A percentile compares a stretch with the other conserved stretches of the same genome.
Conservation (phyloP, 2,797 vertebrate species). For the Galagoides demidoff region DNA sequence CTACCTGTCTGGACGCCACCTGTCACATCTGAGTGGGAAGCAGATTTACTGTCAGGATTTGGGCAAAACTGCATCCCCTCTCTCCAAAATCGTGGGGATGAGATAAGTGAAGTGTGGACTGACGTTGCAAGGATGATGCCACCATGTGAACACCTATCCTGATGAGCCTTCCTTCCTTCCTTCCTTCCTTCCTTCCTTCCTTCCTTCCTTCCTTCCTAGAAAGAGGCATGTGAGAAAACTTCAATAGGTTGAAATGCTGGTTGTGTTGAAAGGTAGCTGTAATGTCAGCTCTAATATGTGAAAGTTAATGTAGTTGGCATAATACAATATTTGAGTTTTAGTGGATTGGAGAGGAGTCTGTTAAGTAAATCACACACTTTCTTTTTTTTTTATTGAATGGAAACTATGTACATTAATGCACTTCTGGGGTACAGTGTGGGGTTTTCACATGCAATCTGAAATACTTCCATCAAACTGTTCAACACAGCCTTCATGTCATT, state of each 20-base stretch:
- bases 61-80: not conserved
- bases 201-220: not conserved
- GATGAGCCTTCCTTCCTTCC: not conserved
- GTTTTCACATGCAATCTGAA: too few relatives aligned
- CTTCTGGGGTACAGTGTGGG: too few relatives aligned
- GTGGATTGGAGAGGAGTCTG: not conserved
- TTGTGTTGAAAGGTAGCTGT: not conserved
- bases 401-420: too few relatives aligned
- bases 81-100: not conserved
- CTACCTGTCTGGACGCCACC: constrained; percentile 76
- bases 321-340: not conserved
- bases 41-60: constrained; percentile 4
- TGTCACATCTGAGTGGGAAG: constrained; percentile 59
- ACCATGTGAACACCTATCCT: not conserved
- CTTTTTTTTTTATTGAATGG: too few relatives aligned
- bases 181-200: too few relatives aligned
- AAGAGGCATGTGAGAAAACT: not conserved
- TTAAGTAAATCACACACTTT: not conserved
- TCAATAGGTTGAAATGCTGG: not conserved
- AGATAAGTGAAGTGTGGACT: not conserved
- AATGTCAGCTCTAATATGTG: not conserved
- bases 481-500: too few relatives aligned
- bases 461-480: too few relatives aligned
- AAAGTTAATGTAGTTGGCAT: not conserved
- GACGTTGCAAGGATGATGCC: not conserved